These are phyloP conservation scores for Hydropsyche betteni DNA, from an alignment of 2,888 invertebrate genomes.

Conservation along the genomic window DNA sequence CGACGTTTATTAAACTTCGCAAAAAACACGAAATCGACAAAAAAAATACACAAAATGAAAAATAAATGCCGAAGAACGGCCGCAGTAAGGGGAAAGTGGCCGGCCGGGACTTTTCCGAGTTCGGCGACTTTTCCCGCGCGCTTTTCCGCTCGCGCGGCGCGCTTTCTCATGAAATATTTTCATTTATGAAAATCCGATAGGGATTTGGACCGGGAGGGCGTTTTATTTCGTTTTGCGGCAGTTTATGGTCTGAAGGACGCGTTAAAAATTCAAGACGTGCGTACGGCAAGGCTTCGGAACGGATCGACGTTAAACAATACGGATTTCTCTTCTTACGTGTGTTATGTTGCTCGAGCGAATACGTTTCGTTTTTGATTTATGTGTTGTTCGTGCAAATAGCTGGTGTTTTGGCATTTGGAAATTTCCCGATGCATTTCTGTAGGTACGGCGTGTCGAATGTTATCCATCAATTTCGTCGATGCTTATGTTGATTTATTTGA, in stretches of 20 bases:
- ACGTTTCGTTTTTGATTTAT: no score
- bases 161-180: conserved; percentile 25
- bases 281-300: not conserved
- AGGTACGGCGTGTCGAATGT: not conserved
- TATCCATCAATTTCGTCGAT: conserved; percentile 1
- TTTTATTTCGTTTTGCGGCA: conserved; percentile 23
- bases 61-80: not conserved
- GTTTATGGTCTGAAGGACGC: conserved; percentile 20
- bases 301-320: no score
- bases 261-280: conserved; percentile 21
- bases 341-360: no score
- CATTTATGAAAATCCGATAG: conserved; percentile 32
- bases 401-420: no score
- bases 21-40: no score
- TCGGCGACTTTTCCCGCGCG: conserved; percentile 7
- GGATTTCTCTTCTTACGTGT: no score
- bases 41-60: not conserved
- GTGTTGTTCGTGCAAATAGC: no score
- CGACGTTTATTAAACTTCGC: no score
- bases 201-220: conserved; percentile 13
- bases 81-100: no score
- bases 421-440: not conserved
- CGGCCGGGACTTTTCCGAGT: no score
- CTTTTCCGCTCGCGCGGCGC: conserved; percentile 2
- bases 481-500: not conserved